Evolutionary conservation across 2,888 invertebrate genomes (phyloP).

Genomic region (Steromphala cineraria): DNA sequence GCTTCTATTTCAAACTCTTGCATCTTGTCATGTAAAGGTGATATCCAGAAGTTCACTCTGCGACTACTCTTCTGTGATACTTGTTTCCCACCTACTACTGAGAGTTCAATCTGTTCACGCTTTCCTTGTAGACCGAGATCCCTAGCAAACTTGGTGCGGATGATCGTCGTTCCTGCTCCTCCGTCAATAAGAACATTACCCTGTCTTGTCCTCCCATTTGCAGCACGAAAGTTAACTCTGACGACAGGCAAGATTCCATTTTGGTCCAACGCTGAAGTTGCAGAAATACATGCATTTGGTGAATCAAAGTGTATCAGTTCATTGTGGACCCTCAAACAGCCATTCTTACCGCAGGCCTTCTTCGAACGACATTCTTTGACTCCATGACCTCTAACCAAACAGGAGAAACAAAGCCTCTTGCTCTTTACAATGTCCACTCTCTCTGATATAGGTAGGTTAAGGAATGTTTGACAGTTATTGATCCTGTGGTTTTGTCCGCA

Average conservation of each 20-base stretch:
- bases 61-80: background rate
- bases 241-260: conserved; percentile 10
- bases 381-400: conserved; percentile 3
- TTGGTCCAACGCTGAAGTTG: conserved; percentile 7
- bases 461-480: conserved; percentile 9
- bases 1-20: conserved; percentile 24
- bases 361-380: conserved; percentile 7
- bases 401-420: conserved; percentile 18
- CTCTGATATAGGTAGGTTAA: background rate
- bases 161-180: background rate
- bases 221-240: conserved; percentile 7
- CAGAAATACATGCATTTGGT: background rate
- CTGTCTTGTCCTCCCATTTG: conserved; percentile 13
- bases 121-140: background rate
- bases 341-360: conserved; percentile 22
- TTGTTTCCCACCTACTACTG: background rate
- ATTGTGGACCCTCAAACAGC: conserved; percentile 17
- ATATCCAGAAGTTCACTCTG: conserved; percentile 24
- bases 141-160: background rate
- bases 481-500: background rate
- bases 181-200: conserved; percentile 12
- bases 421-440: background rate
- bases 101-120: background rate
- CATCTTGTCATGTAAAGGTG: background rate
- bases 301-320: conserved; percentile 16